Evolutionary conservation across 2,797 vertebrate species (phyloP).

Genomic region (Synaphobranchus kaupii): DNA sequence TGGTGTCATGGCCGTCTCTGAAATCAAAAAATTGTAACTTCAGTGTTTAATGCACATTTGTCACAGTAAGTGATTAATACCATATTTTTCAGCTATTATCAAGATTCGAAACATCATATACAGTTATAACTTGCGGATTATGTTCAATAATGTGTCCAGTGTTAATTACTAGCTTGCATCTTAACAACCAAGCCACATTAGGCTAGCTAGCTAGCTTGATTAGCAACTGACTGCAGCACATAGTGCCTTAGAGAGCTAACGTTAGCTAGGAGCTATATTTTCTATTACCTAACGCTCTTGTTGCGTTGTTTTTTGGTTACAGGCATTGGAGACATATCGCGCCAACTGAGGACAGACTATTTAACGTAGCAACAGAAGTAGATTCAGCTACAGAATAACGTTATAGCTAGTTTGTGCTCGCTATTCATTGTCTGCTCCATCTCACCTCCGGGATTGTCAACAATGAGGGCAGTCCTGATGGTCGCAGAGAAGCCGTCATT

Average conservation of each 20-base stretch:
- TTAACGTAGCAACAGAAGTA: conserved; percentile 31
- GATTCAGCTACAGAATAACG: background rate
- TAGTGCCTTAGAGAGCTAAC: background rate
- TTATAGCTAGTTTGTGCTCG: background rate
- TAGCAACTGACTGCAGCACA: background rate
- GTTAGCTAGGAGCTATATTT: background rate
- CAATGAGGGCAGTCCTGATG: conserved; percentile 92
- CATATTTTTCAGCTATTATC: background rate
- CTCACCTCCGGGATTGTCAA: conserved; percentile 23
- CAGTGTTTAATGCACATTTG: background rate
- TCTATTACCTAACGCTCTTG: background rate
- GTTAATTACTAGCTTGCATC: background rate
- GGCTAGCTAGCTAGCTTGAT: background rate
- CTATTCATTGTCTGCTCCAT: background rate
- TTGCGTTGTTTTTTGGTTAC: background rate
- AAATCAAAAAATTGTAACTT: background rate
- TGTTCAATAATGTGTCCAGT: background rate
- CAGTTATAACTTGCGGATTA: background rate
- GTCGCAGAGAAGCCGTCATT: conserved; percentile 95
- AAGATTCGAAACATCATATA: background rate
- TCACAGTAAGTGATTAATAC: background rate
- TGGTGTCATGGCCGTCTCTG: conserved; percentile 12
- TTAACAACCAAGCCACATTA: background rate
- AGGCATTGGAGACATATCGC: background rate
- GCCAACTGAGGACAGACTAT: conserved; percentile 23